Conservation (phyloP, 2,113 vertebrate genomes). For the Dipodomys ordii region DNA sequence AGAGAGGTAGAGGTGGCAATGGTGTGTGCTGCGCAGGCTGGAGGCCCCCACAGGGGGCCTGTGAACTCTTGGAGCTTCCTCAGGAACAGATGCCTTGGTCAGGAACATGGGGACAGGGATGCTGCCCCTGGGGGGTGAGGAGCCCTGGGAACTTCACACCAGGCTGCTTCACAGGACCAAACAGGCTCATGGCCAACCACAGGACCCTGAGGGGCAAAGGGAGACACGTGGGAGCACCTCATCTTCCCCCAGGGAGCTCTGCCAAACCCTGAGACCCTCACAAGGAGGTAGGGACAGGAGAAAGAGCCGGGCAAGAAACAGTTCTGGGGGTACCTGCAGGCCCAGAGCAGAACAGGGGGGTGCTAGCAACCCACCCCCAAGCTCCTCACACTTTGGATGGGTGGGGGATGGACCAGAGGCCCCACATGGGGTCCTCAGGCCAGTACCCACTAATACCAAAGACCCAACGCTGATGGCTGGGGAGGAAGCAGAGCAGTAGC, state of each 20-base stretch:
- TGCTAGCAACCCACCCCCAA: background rate
- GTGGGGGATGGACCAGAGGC: background rate
- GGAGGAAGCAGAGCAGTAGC: background rate
- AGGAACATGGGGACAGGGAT: no score
- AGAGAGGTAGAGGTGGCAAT: no score
- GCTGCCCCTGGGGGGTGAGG: background rate
- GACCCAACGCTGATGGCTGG: background rate
- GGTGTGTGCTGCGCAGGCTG: background rate
- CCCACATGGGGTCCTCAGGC: fast-evolving
- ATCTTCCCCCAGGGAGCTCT: background rate
- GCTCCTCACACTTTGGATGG: background rate
- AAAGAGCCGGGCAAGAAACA: background rate
- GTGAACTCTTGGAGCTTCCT: background rate
- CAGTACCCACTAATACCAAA: background rate
- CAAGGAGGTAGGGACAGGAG: no score
- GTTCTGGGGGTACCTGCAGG: background rate
- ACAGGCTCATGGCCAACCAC: background rate
- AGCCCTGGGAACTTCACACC: background rate
- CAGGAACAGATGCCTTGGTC: no score
- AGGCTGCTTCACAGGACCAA: background rate
- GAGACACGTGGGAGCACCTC: background rate
- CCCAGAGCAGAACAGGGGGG: background rate
- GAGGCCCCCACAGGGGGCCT: background rate
- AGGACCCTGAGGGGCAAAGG: background rate
- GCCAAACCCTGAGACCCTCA: background rate